A percentile compares a stretch with the other conserved stretches of the same genome.
These are phyloP conservation scores for Drosophila kepulauana DNA, from an alignment of 1,140 invertebrate species.

Conservation along the genomic window DNA sequence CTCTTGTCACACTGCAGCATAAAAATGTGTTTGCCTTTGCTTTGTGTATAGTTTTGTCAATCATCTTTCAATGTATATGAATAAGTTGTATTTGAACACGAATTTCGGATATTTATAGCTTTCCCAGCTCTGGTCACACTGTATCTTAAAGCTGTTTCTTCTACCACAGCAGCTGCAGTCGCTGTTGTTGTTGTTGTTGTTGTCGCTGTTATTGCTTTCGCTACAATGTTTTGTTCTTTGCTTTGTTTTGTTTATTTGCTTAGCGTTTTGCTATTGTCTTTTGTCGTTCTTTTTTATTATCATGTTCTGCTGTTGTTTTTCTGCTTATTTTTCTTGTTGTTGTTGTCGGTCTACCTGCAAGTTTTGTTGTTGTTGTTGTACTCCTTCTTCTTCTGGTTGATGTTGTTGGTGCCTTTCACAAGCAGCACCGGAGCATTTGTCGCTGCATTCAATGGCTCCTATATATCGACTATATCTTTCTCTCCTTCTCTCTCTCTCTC, in stretches of 20 bases:
- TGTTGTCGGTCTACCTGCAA: constrained; percentile 1
- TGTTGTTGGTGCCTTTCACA: constrained; percentile 50
- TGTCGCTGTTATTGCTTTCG: constrained; percentile 2
- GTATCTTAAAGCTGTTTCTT: constrained; percentile 23
- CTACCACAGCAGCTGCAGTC: constrained; percentile 12
- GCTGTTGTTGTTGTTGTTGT: constrained; percentile 20
- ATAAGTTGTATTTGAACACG: constrained; percentile 26
- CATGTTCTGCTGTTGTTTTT: constrained; percentile 11
- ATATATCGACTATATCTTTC: constrained; percentile 9
- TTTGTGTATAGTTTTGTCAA: neutral
- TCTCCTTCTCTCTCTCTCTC: constrained; percentile 10
- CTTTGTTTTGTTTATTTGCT: constrained; percentile 24
- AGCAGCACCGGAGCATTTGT: constrained; percentile 32
- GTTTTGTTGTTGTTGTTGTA: constrained; percentile 6
- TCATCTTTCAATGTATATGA: constrained; percentile 14
- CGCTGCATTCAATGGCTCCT: constrained; percentile 25
- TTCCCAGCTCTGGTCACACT: neutral
- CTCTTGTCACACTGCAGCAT: no score
- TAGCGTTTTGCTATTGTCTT: constrained; percentile 4
- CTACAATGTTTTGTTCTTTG: constrained; percentile 15
- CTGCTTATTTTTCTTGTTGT: neutral
- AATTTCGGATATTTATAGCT: constrained; percentile 4
- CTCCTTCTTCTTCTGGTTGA: neutral
- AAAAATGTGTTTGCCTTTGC: constrained; percentile 1
- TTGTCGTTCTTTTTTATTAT: constrained; percentile 21